Conservation (phyloP, 2,888 invertebrate species). For the Callimorpha dominula region DNA sequence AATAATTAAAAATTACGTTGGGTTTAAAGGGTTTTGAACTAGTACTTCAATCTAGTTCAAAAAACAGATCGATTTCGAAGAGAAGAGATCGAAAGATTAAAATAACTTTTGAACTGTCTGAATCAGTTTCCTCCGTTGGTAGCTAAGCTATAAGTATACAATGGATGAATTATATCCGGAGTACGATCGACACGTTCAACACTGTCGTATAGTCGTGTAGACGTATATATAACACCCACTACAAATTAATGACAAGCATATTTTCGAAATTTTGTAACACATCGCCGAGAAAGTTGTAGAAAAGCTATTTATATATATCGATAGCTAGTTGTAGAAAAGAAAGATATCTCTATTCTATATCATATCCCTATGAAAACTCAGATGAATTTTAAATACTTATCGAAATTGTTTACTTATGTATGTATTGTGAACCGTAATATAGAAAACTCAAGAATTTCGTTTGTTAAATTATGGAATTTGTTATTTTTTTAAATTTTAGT, state of each 20-base stretch:
- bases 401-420: no score
- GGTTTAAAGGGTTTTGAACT: neutral
- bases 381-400: no score
- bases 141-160: neutral
- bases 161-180: neutral
- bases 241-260: neutral
- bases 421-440: no score
- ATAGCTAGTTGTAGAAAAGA: neutral
- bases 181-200: neutral
- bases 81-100: no score
- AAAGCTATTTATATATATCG: neutral
- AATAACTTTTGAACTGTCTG: neutral
- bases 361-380: no score
- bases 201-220: neutral
- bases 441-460: no score
- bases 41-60: neutral
- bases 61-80: neutral
- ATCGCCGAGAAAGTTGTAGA: neutral
- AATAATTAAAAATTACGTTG: no score
- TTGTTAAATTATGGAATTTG: no score
- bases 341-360: no score
- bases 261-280: neutral
- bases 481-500: no score
- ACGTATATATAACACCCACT: neutral
- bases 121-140: no score